These are phyloP conservation scores for Brienomyrus brachyistius DNA, from an alignment of 2,113 vertebrate genomes.

Conservation along the genomic window DNA sequence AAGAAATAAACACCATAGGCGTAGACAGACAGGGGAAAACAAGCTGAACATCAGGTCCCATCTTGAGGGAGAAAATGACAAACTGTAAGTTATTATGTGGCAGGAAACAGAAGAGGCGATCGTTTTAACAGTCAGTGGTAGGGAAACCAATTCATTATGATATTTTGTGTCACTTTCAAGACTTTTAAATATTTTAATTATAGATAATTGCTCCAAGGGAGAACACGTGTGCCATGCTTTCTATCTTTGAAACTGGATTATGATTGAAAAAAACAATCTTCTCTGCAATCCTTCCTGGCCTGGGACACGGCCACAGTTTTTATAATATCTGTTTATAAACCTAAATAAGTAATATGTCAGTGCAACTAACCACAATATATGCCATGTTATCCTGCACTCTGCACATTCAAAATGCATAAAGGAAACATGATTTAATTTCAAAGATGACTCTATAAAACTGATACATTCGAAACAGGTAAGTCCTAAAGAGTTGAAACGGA, in stretches of 20 bases:
- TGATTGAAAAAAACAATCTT: conserved; percentile 21
- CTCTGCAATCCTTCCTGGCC: neutral
- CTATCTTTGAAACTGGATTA: conserved; percentile 25
- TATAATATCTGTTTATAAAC: neutral
- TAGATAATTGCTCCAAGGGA: conserved; percentile 31
- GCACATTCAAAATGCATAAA: neutral
- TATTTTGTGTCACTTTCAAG: conserved; percentile 34
- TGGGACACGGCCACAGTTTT: neutral
- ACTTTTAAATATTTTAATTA: conserved; percentile 43
- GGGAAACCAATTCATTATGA: conserved; percentile 41
- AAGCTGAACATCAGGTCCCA: neutral
- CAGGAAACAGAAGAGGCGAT: conserved; percentile 31
- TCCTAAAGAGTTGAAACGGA: neutral
- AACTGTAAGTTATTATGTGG: conserved; percentile 41
- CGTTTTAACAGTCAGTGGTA: conserved; percentile 32
- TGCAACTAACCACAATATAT: neutral
- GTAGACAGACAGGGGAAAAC: neutral
- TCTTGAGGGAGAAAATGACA: conserved; percentile 30
- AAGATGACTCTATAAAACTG: neutral
- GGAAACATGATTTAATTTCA: neutral
- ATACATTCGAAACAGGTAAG: neutral
- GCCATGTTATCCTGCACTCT: neutral
- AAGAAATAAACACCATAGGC: neutral
- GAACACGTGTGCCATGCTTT: conserved; percentile 28
- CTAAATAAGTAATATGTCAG: neutral